phyloP scores from a whole-genome alignment of 2,888 invertebrate species.

The Apotomis betuletana region DNA sequence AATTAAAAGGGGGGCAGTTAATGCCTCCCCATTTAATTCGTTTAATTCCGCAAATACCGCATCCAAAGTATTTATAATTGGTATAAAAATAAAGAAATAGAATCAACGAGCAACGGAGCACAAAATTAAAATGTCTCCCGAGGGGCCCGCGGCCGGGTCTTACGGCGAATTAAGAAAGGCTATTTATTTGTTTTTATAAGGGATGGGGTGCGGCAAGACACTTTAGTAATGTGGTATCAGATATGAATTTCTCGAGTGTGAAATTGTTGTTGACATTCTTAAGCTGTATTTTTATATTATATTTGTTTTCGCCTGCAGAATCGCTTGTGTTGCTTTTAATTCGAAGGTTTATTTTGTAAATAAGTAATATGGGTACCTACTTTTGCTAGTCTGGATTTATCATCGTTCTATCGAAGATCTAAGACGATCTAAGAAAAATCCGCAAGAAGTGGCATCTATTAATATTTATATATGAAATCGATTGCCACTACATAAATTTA shows the following conservation, averaged over 20 bases:
- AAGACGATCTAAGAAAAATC: too few species aligned
- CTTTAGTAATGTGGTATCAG: slow-evolving; percentile 5
- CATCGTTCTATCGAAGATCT: too few species aligned
- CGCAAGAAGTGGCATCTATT: too few species aligned
- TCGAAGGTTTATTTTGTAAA: too few species aligned
- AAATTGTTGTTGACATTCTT: slow-evolving; percentile 9
- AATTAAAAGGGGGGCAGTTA: slow-evolving; percentile 29
- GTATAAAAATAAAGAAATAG: slow-evolving; percentile 67
- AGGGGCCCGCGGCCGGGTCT: slow-evolving; percentile 39
- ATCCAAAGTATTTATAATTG: slow-evolving; percentile 67
- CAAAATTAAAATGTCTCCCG: slow-evolving; percentile 73
- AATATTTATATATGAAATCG: too few species aligned
- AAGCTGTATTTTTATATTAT: not conserved
- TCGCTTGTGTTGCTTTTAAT: too few species aligned
- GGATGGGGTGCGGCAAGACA: slow-evolving; percentile 10
- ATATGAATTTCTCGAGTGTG: slow-evolving; percentile 24
- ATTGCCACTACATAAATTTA: too few species aligned
- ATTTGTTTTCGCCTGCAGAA: too few species aligned
- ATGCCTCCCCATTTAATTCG: slow-evolving; percentile 24
- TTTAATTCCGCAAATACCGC: slow-evolving; percentile 29
- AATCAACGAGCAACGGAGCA: slow-evolving; percentile 64
- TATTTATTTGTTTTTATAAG: slow-evolving; percentile 34
- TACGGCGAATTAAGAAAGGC: slow-evolving; percentile 22
- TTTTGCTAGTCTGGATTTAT: too few species aligned
- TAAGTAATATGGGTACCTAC: too few species aligned